These are phyloP conservation scores for Philotrypesis tridentata DNA, from an alignment of 1,140 invertebrate genomes.

Conservation along the genomic window DNA sequence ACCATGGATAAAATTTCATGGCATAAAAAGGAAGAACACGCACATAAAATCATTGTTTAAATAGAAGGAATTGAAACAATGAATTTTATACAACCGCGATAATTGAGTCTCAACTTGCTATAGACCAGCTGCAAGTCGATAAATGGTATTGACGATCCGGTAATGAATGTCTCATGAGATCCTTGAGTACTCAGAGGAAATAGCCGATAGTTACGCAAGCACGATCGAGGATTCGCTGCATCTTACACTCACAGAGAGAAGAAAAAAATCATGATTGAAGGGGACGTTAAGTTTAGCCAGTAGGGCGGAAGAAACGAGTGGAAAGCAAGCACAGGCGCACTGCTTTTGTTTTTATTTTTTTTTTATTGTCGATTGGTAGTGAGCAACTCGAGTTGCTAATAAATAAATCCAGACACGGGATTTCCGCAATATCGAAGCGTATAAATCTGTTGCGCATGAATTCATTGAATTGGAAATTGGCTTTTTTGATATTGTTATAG, in stretches of 20 bases:
- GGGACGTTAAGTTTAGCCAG: neutral
- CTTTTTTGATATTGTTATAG: neutral
- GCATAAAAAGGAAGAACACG: no score
- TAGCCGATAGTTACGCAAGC: conserved; percentile 55
- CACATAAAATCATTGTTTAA: no score
- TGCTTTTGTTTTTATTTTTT: neutral
- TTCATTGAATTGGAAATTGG: neutral
- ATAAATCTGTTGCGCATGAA: neutral
- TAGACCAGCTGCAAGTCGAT: neutral
- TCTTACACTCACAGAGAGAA: no score
- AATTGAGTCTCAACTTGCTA: no score
- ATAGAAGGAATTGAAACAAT: no score
- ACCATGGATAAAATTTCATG: no score
- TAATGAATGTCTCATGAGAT: neutral
- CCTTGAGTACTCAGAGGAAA: conserved; percentile 47
- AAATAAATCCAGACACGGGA: neutral
- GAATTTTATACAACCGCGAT: no score
- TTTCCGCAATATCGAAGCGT: conserved; percentile 11
- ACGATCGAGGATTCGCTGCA: conserved; percentile 39
- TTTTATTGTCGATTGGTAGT: neutral
- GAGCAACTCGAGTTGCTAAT: neutral
- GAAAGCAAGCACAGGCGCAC: neutral
- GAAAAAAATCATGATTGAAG: neutral
- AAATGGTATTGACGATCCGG: neutral
- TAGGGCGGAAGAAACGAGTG: conserved; percentile 21